Base-by-base conservation (phyloP, 53 echinoderm and acorn worm genomes). In the Henricia sp. region DNA sequence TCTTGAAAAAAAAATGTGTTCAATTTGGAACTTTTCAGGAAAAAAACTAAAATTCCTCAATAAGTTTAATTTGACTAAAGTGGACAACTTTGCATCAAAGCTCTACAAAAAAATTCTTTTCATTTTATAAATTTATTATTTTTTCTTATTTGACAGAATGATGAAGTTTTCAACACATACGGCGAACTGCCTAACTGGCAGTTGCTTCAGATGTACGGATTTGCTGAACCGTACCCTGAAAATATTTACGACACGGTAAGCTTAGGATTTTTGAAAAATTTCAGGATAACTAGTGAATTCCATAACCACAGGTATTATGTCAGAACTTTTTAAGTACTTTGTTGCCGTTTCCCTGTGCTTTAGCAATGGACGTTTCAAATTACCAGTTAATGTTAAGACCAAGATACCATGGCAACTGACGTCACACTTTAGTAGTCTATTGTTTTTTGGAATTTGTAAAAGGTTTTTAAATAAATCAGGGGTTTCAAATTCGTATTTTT, bases 181-280 rank as follows among this genome's bases (percentile, higher is more conserved):
- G 97, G 97, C 24, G 90, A 96, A 37, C 80, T 94, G 27, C 84
- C 96, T 21, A 96, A 96, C 58, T 89, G 92, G 92, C 92, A 96
- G 37, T 84, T 96, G 27, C 84, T 96, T 20, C 97, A 96, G 32
- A 96, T 96, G 97, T 96, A 96, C 70, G 97, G 97, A 11, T 96
- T 96, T 92, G 92, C 93, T 25, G 97, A 96, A 83, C 48, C 86
- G 3, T 86, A 91, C 50, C 91, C 92, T 50, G 88, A 95, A 42
- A 95, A 95, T 60, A 83, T 90, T 51, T 95, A 88, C 82, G 95
- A 93, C 65, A 90, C 93, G 14, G 95, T 95, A 84, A 82, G 90
- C 82, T 20, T 51, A 25, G 2, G 14, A 36, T 14, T 42, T 74
- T n/a, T 63, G 56, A 56, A 5, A 19, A 4, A 25, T 12, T 9